Conservation (phyloP, 1,140 invertebrate genomes). For the Tetragonula clypearis region DNA sequence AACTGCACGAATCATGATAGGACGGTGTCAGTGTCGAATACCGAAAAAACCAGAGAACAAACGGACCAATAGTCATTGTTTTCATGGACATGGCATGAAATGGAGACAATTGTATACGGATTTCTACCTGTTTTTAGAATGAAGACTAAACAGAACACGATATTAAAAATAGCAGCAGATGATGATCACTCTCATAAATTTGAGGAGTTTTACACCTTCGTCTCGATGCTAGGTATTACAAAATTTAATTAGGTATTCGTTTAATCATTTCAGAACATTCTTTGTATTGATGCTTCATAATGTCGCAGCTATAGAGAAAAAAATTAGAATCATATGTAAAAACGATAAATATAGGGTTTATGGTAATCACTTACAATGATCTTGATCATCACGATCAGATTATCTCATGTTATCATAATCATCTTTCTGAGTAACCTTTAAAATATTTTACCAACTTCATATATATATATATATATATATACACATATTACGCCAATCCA, state of each 20-base stretch:
- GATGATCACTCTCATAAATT: neutral
- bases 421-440: no score
- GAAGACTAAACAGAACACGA: neutral
- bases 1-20: constrained; percentile 79
- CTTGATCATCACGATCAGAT: no score
- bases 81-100: neutral
- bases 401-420: no score
- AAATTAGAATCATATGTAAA: neutral
- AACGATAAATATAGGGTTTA: no score
- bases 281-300: neutral
- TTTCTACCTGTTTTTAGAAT: constrained; percentile 3
- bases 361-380: no score
- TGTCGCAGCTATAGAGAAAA: neutral
- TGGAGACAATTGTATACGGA: neutral
- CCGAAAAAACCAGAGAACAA: constrained; percentile 67
- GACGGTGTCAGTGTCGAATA: constrained; percentile 67
- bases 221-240: constrained; percentile 42
- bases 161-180: neutral
- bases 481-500: no score
- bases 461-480: no score
- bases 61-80: constrained; percentile 66
- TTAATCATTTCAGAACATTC: constrained; percentile 26
- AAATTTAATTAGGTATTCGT: constrained; percentile 12
- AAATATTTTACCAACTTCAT: no score
- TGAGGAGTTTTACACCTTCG: constrained; percentile 1